Evolutionary conservation across 2,797 vertebrate species (phyloP), one percentile per base, ranked within the genome.

Genomic region (Geotrypetes seraphini): DNA sequence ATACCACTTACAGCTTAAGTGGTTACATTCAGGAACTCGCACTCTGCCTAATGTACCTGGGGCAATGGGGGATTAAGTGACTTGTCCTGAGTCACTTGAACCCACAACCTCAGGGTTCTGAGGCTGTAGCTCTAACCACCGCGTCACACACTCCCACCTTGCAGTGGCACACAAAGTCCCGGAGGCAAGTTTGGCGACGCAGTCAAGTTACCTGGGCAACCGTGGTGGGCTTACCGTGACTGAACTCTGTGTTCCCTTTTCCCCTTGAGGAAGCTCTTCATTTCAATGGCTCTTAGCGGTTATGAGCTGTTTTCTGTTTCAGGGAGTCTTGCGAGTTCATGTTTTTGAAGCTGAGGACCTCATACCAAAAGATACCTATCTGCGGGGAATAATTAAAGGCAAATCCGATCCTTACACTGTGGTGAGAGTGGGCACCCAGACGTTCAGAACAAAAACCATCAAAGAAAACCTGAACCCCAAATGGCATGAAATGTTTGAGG

Each of bases 401-500:
- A 97, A 93, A 58, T 98, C 96, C 2, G 96, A 98, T 53, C 96
- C 96, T 0, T 97, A 98, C 0, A 77, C 75, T n/a, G 69, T 70
- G 3, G 60, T 99, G 39, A 63, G 83, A 2, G 79, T 97, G 1
- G 91, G 93, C 26, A 78, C 83, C 19, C 50, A 47, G 15, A 59
- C 76, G 3, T 70, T 77, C 57, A 76, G 84, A 50, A 97, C 86
- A 74, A 89, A 75, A 55, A 95, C 89, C 2, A 34, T 98, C 39
- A 85, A 89, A 44, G 63, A 84, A 60, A 85, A 83, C 31, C 61
- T 99, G 30, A 53, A 85, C 53, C 96, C 96, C 7, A 32, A 19
- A 23, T 99, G 96, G 96, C 84, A 90, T 0, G 90, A 97, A 65
- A 81, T 87, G 5, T 92, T 83, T 43, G 92, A 99, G 91, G 96